phyloP scores from a whole-genome alignment of 2,888 invertebrate genomes.

The Pheosia gnoma region DNA sequence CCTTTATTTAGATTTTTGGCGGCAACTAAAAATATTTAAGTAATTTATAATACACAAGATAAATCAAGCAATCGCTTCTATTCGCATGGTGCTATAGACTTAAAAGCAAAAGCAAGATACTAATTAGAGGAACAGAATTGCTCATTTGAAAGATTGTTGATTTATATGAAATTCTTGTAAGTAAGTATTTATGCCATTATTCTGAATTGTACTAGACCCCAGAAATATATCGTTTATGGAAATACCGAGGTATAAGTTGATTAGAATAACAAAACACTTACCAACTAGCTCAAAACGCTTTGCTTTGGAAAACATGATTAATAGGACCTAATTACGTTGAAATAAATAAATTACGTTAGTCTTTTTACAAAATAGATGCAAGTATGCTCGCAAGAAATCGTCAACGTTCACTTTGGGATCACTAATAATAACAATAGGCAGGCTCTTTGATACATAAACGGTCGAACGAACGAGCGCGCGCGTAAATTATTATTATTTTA shows the following conservation, averaged over 20 bases:
- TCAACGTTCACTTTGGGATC: conserved; percentile 15
- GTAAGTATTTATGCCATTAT: too few relatives aligned
- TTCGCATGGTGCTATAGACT: too few relatives aligned
- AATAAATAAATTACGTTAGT: too few relatives aligned
- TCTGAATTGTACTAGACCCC: too few relatives aligned
- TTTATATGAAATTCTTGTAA: too few relatives aligned
- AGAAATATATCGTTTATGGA: too few relatives aligned
- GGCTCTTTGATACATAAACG: conserved; percentile 3
- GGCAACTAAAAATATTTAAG: conserved; percentile 35
- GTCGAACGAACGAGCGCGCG: conserved; percentile 36
- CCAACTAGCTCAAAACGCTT: conserved; percentile 73
- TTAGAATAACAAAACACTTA: conserved; percentile 47
- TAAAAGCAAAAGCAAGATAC: too few relatives aligned
- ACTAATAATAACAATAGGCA: neutral
- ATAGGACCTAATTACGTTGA: neutral
- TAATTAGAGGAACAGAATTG: too few relatives aligned
- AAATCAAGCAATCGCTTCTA: neutral
- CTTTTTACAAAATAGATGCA: too few relatives aligned
- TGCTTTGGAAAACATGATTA: conserved; percentile 76
- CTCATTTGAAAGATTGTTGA: too few relatives aligned
- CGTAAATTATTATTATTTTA: conserved; percentile 38
- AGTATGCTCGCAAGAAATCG: conserved; percentile 10
- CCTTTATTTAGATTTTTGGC: conserved; percentile 49
- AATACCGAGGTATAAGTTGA: too few relatives aligned
- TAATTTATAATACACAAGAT: conserved; percentile 1